phyloP scores from a whole-genome alignment of 2,888 invertebrate species.

The Hanleya hanleyi region DNA sequence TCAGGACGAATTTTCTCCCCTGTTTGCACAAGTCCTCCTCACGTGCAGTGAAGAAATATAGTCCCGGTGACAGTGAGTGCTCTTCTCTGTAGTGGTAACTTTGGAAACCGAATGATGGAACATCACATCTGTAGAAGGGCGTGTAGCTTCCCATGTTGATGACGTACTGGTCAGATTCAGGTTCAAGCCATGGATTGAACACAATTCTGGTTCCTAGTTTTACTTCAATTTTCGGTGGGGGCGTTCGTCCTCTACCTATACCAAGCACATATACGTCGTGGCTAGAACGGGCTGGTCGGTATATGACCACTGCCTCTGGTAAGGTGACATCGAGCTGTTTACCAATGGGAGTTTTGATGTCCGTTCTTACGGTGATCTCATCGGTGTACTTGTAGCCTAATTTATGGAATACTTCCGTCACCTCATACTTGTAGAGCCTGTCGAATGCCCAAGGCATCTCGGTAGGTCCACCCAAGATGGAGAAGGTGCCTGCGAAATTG shows the following conservation, averaged over 20 bases:
- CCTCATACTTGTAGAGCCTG: slow-evolving; percentile 27
- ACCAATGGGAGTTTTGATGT: slow-evolving; percentile 1
- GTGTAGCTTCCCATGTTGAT: slow-evolving; percentile 35
- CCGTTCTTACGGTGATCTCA: slow-evolving; percentile 10
- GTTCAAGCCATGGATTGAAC: slow-evolving; percentile 17
- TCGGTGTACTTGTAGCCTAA: slow-evolving; percentile 7
- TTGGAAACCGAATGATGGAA: slow-evolving; percentile 32
- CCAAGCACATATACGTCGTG: background rate
- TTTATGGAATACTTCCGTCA: slow-evolving; percentile 13
- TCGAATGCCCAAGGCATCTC: slow-evolving; percentile 34
- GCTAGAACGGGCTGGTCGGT: background rate
- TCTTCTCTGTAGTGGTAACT: slow-evolving; percentile 17
- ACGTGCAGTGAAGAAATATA: slow-evolving; percentile 29
- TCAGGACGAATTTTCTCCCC: background rate
- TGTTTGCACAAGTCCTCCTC: slow-evolving; percentile 16
- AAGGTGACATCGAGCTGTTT: background rate
- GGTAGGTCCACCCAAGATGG: slow-evolving; percentile 20
- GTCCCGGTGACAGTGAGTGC: slow-evolving; percentile 26
- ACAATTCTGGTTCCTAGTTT: slow-evolving; percentile 34
- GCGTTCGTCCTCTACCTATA: background rate
- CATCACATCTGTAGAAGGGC: slow-evolving; percentile 23
- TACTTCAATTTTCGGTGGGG: slow-evolving; percentile 27
- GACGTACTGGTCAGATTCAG: slow-evolving; percentile 4
- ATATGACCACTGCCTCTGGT: slow-evolving; percentile 6
- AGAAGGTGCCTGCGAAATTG: slow-evolving; percentile 21